Conservation (phyloP, 30 jellyfish, hydroid and myxozoan genomes). For the Mastigias papua region DNA sequence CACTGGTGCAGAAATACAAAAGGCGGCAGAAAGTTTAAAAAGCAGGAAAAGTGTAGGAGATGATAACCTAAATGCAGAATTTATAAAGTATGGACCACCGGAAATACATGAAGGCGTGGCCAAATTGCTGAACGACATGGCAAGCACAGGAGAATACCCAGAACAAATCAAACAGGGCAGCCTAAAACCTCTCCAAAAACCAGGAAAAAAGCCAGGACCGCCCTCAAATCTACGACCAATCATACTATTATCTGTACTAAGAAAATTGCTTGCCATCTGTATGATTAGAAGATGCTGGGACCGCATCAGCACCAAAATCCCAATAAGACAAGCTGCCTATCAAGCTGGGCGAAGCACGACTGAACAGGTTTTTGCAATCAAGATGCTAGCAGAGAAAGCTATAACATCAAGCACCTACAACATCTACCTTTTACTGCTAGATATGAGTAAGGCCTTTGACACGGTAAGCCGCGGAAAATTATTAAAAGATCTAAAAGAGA, state of each 20-base stretch:
- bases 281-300: conserved; percentile 42
- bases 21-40: conserved; percentile 55
- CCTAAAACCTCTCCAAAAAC: conserved; percentile 67
- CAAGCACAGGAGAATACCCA: conserved; percentile 71
- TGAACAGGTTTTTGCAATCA: conserved; percentile 75
- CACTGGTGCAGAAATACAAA: conserved; percentile 40
- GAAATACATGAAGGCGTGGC: conserved; percentile 64
- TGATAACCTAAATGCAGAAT: conserved; percentile 62
- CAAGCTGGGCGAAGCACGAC: conserved; percentile 62
- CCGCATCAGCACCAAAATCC: conserved; percentile 57
- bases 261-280: conserved; percentile 72
- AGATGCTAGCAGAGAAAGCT: conserved; percentile 67
- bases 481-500: conserved; percentile 33
- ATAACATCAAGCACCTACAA: conserved; percentile 71
- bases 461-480: conserved; percentile 62
- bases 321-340: conserved; percentile 62
- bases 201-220: conserved; percentile 72
- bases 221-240: conserved; percentile 67
- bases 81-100: conserved; percentile 60
- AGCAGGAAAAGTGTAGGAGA: conserved; percentile 49
- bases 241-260: conserved; percentile 67
- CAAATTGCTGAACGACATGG: conserved; percentile 71
- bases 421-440: conserved; percentile 60
- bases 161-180: conserved; percentile 64
- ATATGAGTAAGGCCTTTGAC: conserved; percentile 78